These are phyloP conservation scores for Mesembrinibis cayennensis DNA, from an alignment of 2,113 vertebrate species.

Conservation along the genomic window DNA sequence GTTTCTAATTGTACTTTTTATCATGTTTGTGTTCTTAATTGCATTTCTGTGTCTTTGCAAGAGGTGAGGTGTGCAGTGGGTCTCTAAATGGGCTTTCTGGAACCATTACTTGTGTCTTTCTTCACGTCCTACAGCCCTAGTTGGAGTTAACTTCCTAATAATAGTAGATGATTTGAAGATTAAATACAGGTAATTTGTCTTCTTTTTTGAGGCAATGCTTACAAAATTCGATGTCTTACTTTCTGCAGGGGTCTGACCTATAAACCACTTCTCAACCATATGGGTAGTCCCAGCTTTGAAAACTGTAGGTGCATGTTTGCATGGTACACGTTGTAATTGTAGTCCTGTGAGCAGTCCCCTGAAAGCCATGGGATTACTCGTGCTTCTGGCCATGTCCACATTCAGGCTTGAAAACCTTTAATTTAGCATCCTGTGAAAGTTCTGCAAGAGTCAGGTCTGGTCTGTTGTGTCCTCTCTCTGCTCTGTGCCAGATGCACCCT, in stretches of 20 bases:
- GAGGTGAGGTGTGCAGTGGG: neutral
- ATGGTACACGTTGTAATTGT: neutral
- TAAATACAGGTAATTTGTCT: neutral
- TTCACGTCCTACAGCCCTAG: neutral
- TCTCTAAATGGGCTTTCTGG: neutral
- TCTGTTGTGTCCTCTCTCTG: neutral
- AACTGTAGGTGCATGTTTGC: neutral
- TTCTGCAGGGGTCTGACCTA: neutral
- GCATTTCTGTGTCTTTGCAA: neutral
- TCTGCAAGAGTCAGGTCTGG: neutral
- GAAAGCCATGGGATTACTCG: neutral
- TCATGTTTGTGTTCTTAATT: neutral
- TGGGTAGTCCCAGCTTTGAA: neutral
- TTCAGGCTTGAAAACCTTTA: neutral
- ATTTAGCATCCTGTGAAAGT: neutral
- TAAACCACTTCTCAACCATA: neutral
- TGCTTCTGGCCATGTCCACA: fast-evolving
- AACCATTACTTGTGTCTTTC: neutral
- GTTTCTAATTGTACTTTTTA: neutral
- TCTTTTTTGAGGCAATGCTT: neutral
- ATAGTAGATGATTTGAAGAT: neutral
- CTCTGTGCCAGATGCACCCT: neutral
- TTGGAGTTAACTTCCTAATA: neutral
- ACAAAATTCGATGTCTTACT: neutral
- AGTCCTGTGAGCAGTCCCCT: neutral